Percentiles rank a stretch among this genome's conserved stretches.
Conservation (phyloP, 2,888 invertebrate species). For the Papilio protenor region DNA sequence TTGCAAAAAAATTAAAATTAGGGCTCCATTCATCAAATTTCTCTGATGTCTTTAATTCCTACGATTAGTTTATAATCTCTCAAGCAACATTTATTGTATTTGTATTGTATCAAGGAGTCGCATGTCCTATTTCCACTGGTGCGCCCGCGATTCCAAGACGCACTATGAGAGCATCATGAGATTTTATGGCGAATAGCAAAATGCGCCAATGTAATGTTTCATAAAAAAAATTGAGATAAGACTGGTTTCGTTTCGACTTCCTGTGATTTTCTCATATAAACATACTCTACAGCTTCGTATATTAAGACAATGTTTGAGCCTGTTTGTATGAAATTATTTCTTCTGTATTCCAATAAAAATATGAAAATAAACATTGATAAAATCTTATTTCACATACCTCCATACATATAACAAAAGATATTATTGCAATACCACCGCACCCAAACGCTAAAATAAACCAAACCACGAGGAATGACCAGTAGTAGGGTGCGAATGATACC, state of each 20-base stretch:
- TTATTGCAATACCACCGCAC: slow-evolving; percentile 86
- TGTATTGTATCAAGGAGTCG: background rate
- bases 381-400: slow-evolving; percentile 68
- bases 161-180: too few relatives aligned
- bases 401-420: slow-evolving; percentile 87
- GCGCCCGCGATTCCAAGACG: too few relatives aligned
- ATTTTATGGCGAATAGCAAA: too few relatives aligned
- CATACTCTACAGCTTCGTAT: background rate
- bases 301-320: background rate
- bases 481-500: slow-evolving; percentile 82
- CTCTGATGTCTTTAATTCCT: background rate
- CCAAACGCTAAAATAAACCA: slow-evolving; percentile 85
- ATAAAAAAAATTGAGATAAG: background rate
- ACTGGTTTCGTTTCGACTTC: background rate
- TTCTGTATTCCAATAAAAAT: background rate
- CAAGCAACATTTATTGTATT: background rate
- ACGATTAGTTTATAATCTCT: background rate
- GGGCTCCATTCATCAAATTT: background rate
- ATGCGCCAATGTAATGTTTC: too few relatives aligned
- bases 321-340: background rate
- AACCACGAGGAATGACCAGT: slow-evolving; percentile 79
- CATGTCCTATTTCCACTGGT: background rate
- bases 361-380: background rate
- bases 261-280: background rate
- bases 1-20: slow-evolving; percentile 44